These are phyloP conservation scores for Bellardia pandia DNA, from an alignment of 2,888 invertebrate genomes.

Conservation along the genomic window DNA sequence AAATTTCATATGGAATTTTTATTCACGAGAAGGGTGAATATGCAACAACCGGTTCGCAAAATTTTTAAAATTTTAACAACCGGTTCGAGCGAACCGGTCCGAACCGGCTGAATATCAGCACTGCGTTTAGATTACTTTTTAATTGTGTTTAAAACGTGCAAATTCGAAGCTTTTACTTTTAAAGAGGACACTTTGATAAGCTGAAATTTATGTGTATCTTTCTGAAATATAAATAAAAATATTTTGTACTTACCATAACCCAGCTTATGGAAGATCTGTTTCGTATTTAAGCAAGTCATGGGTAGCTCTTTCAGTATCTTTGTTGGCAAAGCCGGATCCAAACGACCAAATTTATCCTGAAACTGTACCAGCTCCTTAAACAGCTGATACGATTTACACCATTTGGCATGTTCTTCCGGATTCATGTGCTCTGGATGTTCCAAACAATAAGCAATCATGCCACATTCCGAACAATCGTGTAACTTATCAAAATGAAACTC, in stretches of 20 bases:
- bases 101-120: no score
- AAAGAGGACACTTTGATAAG: no score
- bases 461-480: conserved; percentile 86
- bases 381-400: conserved; percentile 88
- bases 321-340: conserved; percentile 86
- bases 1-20: no score
- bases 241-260: conserved; percentile 76
- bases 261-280: conserved; percentile 78
- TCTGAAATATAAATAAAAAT: no score
- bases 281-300: conserved; percentile 77
- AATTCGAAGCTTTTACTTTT: no score
- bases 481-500: conserved; percentile 85
- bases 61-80: no score
- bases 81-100: no score
- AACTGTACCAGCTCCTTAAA: conserved; percentile 86
- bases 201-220: no score
- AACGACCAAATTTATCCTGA: conserved; percentile 86
- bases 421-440: conserved; percentile 85
- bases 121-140: no score
- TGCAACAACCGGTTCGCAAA: no score
- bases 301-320: conserved; percentile 82
- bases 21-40: no score
- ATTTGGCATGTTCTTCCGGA: conserved; percentile 85
- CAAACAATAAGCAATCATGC: conserved; percentile 86
- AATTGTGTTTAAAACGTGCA: no score